Evolutionary conservation across 2,888 invertebrate genomes (phyloP), one percentile per base, ranked within the genome.

Genomic region (Exephanes ischioxanthus): DNA sequence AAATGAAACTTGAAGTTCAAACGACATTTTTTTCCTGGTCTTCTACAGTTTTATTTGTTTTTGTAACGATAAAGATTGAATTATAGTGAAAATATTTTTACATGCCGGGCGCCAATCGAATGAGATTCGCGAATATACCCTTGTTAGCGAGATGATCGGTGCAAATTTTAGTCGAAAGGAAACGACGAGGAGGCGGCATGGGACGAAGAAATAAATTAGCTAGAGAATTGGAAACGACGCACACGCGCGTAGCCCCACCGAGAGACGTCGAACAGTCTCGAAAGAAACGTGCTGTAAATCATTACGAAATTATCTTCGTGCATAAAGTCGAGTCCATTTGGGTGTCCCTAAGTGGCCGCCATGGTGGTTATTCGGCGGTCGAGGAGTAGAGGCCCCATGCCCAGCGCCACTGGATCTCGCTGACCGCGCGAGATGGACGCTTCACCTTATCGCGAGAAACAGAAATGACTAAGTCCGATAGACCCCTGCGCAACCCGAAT

Each of bases 261-360:
- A 63, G 41, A 76, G 37, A 22, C 53, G 67, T 61, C 48, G 71
- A 76, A 80, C 58, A 45, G 75, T 76, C 87, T 45, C 63, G 80
- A 82, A 76, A 53, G 76, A 76, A 81, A 85, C 68, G 75, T 48
- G 84, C 83, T 77, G 89, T 91, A 90, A 91, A 91, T 91, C 91
- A 91, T 91, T 89, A 91, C 87, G 89, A 91, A 91, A 91, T 91
- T 91, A 91, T 91, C 90, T 90, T 80, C 83, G 87, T 75, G 88
- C 88, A 89, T 89, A 89, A 89, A 89, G 86, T 89, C 90, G 86
- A 89, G 87, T 90, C 91, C 91, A 90, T 91, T 91, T 91, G 89
- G 87, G 85, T 78, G 88, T 91, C 82, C 82, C 90, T 91, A 91
- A 91, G 90, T 91, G 91, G 91, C 87, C 89, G 86, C 88, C 88